A percentile compares a stretch with the other conserved stretches of the same genome.
Conservation (phyloP, 2,888 invertebrate genomes). For the Tenthredo scrophulariae region DNA sequence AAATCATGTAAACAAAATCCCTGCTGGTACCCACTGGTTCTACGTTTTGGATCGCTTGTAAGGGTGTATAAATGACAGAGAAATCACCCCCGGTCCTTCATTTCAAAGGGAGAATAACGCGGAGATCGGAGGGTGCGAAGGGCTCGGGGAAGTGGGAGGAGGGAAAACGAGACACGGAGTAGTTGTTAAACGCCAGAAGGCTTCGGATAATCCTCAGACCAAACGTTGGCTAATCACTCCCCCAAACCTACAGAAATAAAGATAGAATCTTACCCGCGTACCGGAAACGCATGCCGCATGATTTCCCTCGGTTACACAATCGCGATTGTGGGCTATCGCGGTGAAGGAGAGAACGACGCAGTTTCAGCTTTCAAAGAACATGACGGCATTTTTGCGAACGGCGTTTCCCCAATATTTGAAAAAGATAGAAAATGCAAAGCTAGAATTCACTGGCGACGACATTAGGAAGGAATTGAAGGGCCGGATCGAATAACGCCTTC, state of each 20-base stretch:
- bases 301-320: background rate
- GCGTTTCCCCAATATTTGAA: too few species aligned
- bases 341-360: background rate
- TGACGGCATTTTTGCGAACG: background rate
- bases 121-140: background rate
- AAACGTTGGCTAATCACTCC: background rate
- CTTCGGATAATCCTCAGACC: background rate
- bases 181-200: constrained; percentile 28
- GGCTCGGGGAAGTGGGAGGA: background rate
- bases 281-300: background rate
- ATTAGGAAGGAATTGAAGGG: too few species aligned
- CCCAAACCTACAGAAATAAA: background rate
- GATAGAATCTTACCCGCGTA: constrained; percentile 10
- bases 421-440: too few species aligned
- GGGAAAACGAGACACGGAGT: background rate
- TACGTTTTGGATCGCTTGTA: background rate
- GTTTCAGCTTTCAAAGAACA: background rate
- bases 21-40: constrained; percentile 9
- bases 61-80: background rate
- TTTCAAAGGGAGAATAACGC: background rate
- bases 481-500: too few species aligned
- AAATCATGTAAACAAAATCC: background rate
- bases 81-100: background rate
- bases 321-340: background rate
- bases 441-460: background rate